Base-by-base conservation (phyloP, 2,888 invertebrate genomes). In the Mythimna ferrago region DNA sequence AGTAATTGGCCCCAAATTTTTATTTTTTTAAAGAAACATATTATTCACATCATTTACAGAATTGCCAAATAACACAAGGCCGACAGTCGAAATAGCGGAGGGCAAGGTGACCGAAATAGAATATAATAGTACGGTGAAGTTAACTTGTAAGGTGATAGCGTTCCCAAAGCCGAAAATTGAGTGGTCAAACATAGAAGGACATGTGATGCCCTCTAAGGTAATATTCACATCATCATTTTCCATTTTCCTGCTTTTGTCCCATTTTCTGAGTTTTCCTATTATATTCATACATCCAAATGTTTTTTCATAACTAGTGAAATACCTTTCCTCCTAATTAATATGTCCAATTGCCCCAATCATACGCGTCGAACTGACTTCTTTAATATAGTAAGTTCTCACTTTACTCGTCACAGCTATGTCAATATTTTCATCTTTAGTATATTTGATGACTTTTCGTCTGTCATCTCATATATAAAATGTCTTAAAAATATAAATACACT, bases 111-210 rank as follows among this genome's bases (percentile, higher is more conserved):
- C 68, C 38, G n/a, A 66, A 21, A 38, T 81, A 44, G 76, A 78
- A 9, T 87, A 88, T 32, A 66, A 83, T 6, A 71, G 77, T 53
- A 70, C 71, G 0, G n/a, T 76, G 16, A 77, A 77, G 16, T 62
- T 87, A n/a, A 86, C 88, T 41, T 86, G 86, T 21, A 86, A 82
- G 60, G 88, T 86, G 16, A 32, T 35, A 1, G 86, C 84, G 14
- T 84, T 73, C 65, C 86, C 86, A 14, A 19, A 71, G 44, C 86
- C 86, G 19, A 71, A 35, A n/a, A 81, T 88, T n/a, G 2, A 9
- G 10, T 85, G 85, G 85, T 7, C 26, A 11, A 73, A 76, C 62
- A 60, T 32, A 21, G n/a, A 48, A 9, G 74, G 73, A 54, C 1
- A 0, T 16, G 10, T 2, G n/a, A 57, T 87, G 16, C 26, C 44